Base-by-base conservation (phyloP, 2,888 invertebrate genomes). In the Polydesmus complanatus region DNA sequence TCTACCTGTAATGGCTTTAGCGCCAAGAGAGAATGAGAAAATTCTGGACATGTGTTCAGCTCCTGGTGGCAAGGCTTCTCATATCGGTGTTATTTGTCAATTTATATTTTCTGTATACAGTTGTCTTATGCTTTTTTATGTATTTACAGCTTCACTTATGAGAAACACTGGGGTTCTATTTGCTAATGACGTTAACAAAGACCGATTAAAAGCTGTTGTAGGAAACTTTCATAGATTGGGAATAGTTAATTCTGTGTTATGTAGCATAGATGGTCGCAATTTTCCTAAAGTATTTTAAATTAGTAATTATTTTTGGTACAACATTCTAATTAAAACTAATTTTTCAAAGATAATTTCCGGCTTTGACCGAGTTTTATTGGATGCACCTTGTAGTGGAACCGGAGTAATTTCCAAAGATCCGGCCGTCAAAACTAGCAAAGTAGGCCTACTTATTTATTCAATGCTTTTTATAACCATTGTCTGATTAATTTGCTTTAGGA, bases 341-440 rank as follows among this genome's bases (percentile, higher is more conserved):
- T 57, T 8, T 11, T 5, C 58, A 14, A 3, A 86, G 73, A 79
- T 88, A 14, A 86, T 93, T 73, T 88, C 85, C 70, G 89, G 90
- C 1, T 98, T 98, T 73, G 97, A 99, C 74, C 81, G 97, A 68
- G 90, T 97, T 3, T 75, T 99, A 37, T 76, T 98, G 55, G 98
- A 99, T 78, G 98, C 98, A 0, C 98, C 98, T 0, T 99, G 98
- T 72, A 92, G 94, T 49, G 98, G 98, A 47, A 96, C 97, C 0
- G 98, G 98, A 27, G 95, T 99, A 11, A 87, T 97, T 50, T 86
- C 95, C 26, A 99, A 98, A 77, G 98, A 99, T 78, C 90, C 89
- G 0, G 87, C 88, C 69, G 97, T 97, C 0, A 99, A 99, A 78
- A 87, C 86, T 0, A 86, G 82, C 64, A 94, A 94, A 75, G 71